These are phyloP conservation scores for Eriosoma lanigerum DNA, from an alignment of 1,140 invertebrate species.

Conservation along the genomic window DNA sequence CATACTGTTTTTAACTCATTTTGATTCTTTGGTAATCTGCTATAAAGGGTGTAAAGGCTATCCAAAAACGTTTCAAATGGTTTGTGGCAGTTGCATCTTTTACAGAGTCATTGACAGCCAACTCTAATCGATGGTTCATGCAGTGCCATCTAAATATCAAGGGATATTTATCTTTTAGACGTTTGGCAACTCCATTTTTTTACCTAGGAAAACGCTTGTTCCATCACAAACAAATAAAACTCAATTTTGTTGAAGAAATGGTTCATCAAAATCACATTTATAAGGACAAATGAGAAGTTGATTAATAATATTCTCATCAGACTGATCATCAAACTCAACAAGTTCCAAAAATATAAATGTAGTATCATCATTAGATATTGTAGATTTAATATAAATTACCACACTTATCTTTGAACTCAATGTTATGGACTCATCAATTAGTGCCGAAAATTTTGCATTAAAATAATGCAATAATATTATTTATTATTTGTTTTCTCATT, in stretches of 20 bases:
- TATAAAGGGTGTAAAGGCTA: background rate
- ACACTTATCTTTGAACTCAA: background rate
- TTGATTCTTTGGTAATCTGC: background rate
- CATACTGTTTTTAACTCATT: background rate
- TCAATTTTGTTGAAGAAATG: slow-evolving; percentile 2
- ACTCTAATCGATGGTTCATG: background rate
- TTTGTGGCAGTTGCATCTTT: background rate
- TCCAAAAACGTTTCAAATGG: background rate
- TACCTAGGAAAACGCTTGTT: background rate
- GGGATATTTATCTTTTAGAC: background rate
- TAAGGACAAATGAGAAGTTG: too few species aligned
- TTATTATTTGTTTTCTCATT: background rate
- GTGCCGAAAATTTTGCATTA: background rate
- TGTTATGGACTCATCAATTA: slow-evolving; percentile 13
- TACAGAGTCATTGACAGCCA: background rate
- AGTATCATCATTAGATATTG: background rate
- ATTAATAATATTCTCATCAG: too few species aligned
- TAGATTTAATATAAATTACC: background rate
- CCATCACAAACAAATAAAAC: background rate
- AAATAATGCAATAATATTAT: background rate
- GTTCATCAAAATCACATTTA: too few species aligned
- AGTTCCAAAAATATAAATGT: background rate
- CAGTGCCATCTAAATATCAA: background rate
- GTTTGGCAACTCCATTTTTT: background rate
- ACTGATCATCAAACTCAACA: background rate